These are phyloP conservation scores for Drosophila erecta DNA, from an alignment of 1,140 invertebrate genomes.

Conservation along the genomic window DNA sequence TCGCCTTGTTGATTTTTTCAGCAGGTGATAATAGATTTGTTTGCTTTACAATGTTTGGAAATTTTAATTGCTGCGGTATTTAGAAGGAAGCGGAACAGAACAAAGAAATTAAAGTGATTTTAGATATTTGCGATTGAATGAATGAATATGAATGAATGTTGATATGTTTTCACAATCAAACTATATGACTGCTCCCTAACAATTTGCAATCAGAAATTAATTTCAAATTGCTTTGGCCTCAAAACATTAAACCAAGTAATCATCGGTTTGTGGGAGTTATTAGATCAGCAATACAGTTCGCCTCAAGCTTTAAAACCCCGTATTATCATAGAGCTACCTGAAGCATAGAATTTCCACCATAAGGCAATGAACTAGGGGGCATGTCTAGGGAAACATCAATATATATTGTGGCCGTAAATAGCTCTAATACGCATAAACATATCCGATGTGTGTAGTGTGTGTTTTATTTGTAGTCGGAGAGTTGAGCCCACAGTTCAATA, in stretches of 20 bases:
- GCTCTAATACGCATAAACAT: constrained; percentile 57
- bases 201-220: constrained; percentile 15
- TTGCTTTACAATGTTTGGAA: constrained; percentile 3
- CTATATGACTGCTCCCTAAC: neutral
- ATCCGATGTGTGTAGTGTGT: constrained; percentile 21
- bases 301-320: neutral
- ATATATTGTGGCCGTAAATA: constrained; percentile 63
- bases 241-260: constrained; percentile 27
- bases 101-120: neutral
- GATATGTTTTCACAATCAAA: neutral
- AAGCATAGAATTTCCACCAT: constrained; percentile 21
- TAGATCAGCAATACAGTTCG: constrained; percentile 36
- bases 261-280: constrained; percentile 26
- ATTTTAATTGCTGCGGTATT: constrained; percentile 16
- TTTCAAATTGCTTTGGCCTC: constrained; percentile 12
- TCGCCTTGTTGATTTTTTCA: constrained; percentile 13
- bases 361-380: constrained; percentile 31
- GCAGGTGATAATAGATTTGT: constrained; percentile 43
- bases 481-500: constrained; percentile 62
- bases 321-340: constrained; percentile 6
- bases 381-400: constrained; percentile 46
- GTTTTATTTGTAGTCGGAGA: constrained; percentile 18
- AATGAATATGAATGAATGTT: neutral
- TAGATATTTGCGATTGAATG: no score
- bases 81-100: neutral